These are phyloP conservation scores for Antidorcas marsupialis DNA, from an alignment of 2,113 vertebrate species.

Conservation along the genomic window DNA sequence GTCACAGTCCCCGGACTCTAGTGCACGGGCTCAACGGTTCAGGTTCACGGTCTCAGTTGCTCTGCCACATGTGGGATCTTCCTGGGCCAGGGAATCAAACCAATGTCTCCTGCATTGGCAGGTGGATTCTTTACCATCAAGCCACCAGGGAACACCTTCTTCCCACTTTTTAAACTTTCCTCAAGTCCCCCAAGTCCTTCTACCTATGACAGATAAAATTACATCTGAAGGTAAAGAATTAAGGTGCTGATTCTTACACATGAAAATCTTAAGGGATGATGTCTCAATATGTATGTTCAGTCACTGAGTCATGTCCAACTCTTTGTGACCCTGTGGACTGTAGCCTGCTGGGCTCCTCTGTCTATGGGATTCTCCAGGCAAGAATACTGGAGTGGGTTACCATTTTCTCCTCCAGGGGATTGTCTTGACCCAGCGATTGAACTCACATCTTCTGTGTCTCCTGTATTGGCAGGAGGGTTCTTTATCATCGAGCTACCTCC, in stretches of 20 bases:
- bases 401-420: neutral
- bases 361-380: neutral
- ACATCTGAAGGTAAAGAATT: neutral
- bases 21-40: neutral
- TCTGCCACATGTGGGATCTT: neutral
- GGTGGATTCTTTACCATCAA: neutral
- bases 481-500: neutral
- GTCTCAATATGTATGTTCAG: neutral
- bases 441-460: neutral
- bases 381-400: neutral
- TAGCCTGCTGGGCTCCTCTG: neutral
- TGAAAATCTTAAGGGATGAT: neutral
- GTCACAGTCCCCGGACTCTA: neutral
- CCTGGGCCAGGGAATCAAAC: neutral
- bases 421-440: neutral
- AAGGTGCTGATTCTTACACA: neutral
- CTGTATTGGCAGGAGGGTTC: neutral
- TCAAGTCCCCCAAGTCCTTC: neutral
- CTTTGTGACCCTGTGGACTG: neutral
- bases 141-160: neutral
- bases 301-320: neutral
- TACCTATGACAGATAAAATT: neutral
- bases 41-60: neutral
- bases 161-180: neutral
- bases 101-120: neutral